Conservation (phyloP, 92 coral and sea anemone genomes). For the Porites cylindrica region DNA sequence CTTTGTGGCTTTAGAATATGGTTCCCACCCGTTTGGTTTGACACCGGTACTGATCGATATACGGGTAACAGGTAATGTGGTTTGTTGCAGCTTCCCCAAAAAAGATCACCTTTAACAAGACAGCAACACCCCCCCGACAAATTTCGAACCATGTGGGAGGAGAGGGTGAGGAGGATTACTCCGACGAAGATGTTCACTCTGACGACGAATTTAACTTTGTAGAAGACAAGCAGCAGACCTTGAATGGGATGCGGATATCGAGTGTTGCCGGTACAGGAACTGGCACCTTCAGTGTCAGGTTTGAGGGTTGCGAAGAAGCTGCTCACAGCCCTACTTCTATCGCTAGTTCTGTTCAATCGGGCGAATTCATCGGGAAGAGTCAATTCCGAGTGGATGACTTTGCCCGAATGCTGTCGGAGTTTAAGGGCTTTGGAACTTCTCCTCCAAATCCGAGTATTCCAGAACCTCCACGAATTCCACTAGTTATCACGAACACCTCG, state of each 20-base stretch:
- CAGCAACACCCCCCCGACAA: background rate
- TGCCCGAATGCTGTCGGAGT: constrained; percentile 88
- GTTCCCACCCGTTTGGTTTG: no score
- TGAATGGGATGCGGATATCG: constrained; percentile 26
- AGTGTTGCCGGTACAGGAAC: constrained; percentile 14
- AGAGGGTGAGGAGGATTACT: constrained; percentile 56
- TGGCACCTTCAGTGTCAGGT: constrained; percentile 39
- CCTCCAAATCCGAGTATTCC: constrained; percentile 47
- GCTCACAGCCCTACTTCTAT: constrained; percentile 24
- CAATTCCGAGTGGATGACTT: constrained; percentile 80
- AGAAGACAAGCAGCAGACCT: constrained; percentile 74
- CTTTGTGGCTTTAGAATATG: no score
- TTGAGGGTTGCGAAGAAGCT: constrained; percentile 28
- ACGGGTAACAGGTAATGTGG: background rate
- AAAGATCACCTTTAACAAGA: background rate
- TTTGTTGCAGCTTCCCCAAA: constrained; percentile 24
- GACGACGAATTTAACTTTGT: constrained; percentile 96
- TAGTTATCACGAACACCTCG: constrained; percentile 1
- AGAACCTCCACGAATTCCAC: constrained; percentile 67
- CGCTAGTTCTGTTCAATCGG: constrained; percentile 42
- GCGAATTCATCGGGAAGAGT: constrained; percentile 51
- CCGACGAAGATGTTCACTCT: constrained; percentile 81
- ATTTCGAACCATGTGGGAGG: constrained; percentile 17
- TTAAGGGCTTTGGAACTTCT: constrained; percentile 81
- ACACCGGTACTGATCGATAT: no score